Evolutionary conservation across 2,888 invertebrate species (phyloP).

Genomic region (Drosophila setosimentum): DNA sequence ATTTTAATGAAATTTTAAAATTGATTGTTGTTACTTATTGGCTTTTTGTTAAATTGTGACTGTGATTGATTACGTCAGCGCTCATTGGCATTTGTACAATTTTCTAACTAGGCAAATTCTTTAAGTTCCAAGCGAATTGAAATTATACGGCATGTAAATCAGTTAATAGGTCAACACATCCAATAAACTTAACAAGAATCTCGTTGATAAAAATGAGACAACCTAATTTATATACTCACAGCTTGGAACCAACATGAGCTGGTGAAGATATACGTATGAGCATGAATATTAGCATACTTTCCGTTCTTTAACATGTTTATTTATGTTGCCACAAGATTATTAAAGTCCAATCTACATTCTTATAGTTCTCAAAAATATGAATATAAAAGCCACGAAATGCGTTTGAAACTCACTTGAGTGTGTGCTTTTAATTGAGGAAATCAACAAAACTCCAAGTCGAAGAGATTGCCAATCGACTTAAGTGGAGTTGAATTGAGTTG

Average conservation of each 20-base stretch:
- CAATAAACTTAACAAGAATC: neutral
- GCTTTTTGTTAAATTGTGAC: neutral
- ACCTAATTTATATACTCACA: neutral
- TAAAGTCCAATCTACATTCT: conserved; percentile 5
- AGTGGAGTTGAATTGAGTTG: conserved; percentile 16
- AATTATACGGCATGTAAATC: neutral
- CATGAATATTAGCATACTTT: neutral
- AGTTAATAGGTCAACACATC: conserved; percentile 12
- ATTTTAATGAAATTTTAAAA: conserved; percentile 12
- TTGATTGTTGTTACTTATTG: conserved; percentile 1
- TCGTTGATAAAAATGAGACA: neutral
- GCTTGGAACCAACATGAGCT: neutral
- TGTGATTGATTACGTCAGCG: conserved; percentile 43
- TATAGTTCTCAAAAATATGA: conserved; percentile 4
- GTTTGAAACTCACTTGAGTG: conserved; percentile 31
- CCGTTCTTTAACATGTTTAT: neutral
- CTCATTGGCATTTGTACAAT: conserved; percentile 30
- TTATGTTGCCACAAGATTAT: neutral
- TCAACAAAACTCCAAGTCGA: conserved; percentile 28
- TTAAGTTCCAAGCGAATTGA: conserved; percentile 8
- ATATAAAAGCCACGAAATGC: neutral
- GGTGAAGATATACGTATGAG: neutral
- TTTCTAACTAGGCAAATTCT: conserved; percentile 1
- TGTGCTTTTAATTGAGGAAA: conserved; percentile 55
- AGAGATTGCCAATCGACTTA: conserved; percentile 18